These are phyloP conservation scores for Drosophila arawakana DNA, from an alignment of 1,140 invertebrate genomes.

Conservation along the genomic window DNA sequence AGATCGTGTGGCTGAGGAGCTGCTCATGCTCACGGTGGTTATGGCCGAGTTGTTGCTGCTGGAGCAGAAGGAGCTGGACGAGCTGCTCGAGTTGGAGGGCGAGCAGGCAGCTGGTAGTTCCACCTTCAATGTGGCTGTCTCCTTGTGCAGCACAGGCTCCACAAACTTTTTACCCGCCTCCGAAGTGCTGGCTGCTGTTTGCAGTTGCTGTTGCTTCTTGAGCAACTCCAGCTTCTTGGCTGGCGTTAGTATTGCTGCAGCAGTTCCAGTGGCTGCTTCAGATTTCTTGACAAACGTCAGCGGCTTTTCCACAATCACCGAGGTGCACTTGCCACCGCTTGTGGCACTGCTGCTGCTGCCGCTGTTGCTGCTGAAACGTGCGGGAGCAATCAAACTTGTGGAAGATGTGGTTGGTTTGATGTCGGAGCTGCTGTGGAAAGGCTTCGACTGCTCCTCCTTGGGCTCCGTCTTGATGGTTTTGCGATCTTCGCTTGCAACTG, in stretches of 20 bases:
- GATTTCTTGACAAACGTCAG: slow-evolving; percentile 48
- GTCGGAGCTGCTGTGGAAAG: slow-evolving; percentile 39
- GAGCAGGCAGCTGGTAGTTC: slow-evolving; percentile 78
- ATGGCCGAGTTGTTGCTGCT: slow-evolving; percentile 49
- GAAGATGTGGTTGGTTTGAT: slow-evolving; percentile 38
- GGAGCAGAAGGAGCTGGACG: slow-evolving; percentile 67
- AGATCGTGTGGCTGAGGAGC: slow-evolving; percentile 67
- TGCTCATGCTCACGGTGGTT: slow-evolving; percentile 44
- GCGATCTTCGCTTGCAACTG: slow-evolving; percentile 24
- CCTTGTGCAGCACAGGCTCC: slow-evolving; percentile 60
- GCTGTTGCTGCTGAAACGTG: slow-evolving; percentile 46
- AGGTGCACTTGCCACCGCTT: slow-evolving; percentile 57
- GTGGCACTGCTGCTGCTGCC: slow-evolving; percentile 5
- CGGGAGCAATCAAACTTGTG: slow-evolving; percentile 49
- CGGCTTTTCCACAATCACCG: slow-evolving; percentile 77
- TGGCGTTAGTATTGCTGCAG: not conserved
- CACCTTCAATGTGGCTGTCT: slow-evolving; percentile 65
- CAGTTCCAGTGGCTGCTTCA: slow-evolving; percentile 4
- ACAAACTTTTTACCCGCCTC: slow-evolving; percentile 59
- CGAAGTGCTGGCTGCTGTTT: slow-evolving; percentile 8
- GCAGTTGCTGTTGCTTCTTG: slow-evolving; percentile 48
- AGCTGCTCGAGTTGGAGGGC: slow-evolving; percentile 65
- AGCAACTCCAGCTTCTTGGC: slow-evolving; percentile 42
- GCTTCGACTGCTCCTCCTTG: slow-evolving; percentile 58
- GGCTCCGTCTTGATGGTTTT: slow-evolving; percentile 47